These are phyloP conservation scores for Caenorhabditis briggsae DNA, from an alignment of 1,140 invertebrate genomes.

Conservation along the genomic window DNA sequence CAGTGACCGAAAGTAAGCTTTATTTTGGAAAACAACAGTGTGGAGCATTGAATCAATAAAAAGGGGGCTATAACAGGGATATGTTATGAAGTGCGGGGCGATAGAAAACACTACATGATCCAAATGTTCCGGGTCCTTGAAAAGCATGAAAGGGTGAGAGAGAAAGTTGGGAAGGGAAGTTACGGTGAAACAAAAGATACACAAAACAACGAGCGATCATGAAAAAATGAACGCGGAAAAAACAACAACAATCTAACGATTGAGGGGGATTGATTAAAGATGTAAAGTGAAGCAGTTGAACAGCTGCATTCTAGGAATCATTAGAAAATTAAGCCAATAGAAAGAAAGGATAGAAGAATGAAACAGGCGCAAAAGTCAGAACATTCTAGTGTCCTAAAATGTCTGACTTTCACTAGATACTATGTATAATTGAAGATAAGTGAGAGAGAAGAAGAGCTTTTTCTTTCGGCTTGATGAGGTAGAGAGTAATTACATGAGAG, in stretches of 20 bases:
- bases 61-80: neutral
- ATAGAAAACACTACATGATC: slow-evolving; percentile 3
- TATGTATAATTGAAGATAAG: slow-evolving; percentile 18
- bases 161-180: slow-evolving; percentile 46
- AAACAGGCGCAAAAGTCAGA: neutral
- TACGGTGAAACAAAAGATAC: slow-evolving; percentile 17
- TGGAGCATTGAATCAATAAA: slow-evolving; percentile 1
- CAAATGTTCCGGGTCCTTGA: slow-evolving; percentile 30
- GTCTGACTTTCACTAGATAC: neutral
- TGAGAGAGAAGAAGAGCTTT: neutral
- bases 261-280: slow-evolving; percentile 17
- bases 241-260: slow-evolving; percentile 48
- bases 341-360: slow-evolving; percentile 1
- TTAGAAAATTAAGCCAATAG: slow-evolving; percentile 25
- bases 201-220: slow-evolving; percentile 40
- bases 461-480: slow-evolving; percentile 35
- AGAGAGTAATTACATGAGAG: slow-evolving; percentile 59
- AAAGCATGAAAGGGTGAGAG: slow-evolving; percentile 44
- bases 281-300: neutral
- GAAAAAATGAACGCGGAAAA: neutral
- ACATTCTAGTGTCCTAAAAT: neutral
- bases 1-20: neutral
- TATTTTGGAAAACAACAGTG: slow-evolving; percentile 22
- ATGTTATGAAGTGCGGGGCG: neutral
- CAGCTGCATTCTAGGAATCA: slow-evolving; percentile 2